Percentiles rank a stretch among this genome's conserved stretches.
These are phyloP conservation scores for Mesoligia furuncula DNA, from an alignment of 2,888 invertebrate genomes.

Conservation along the genomic window DNA sequence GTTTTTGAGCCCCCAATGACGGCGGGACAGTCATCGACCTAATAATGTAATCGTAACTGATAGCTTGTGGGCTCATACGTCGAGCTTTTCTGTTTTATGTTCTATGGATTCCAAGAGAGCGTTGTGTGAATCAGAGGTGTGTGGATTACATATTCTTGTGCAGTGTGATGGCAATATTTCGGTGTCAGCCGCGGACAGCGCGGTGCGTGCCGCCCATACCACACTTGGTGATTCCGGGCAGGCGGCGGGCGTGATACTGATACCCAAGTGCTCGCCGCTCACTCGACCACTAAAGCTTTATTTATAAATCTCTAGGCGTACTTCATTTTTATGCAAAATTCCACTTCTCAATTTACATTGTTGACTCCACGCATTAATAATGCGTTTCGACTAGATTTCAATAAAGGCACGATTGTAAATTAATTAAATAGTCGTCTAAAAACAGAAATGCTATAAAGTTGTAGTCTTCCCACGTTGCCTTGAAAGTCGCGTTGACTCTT, in stretches of 20 bases:
- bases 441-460: conserved; percentile 23
- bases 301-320: conserved; percentile 54
- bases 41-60: not conserved
- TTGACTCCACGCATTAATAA: conserved; percentile 31
- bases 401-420: conserved; percentile 30
- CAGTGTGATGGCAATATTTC: conserved; percentile 70
- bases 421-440: conserved; percentile 22
- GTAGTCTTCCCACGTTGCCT: conserved; percentile 18
- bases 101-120: conserved; percentile 30
- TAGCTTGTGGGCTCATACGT: not conserved
- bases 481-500: conserved; percentile 34
- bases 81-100: conserved; percentile 1
- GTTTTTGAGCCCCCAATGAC: conserved; percentile 46
- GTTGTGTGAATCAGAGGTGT: conserved; percentile 50
- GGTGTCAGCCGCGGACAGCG: conserved; percentile 69
- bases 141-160: conserved; percentile 59
- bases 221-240: conserved; percentile 72
- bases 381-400: conserved; percentile 29
- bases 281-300: conserved; percentile 44
- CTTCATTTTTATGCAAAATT: conserved; percentile 58
- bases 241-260: conserved; percentile 58
- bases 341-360: conserved; percentile 50
- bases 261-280: conserved; percentile 57
- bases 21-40: conserved; percentile 25
- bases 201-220: conserved; percentile 70